phyloP scores from a whole-genome alignment of 2,113 vertebrate species.

The Chaetodon auriga region DNA sequence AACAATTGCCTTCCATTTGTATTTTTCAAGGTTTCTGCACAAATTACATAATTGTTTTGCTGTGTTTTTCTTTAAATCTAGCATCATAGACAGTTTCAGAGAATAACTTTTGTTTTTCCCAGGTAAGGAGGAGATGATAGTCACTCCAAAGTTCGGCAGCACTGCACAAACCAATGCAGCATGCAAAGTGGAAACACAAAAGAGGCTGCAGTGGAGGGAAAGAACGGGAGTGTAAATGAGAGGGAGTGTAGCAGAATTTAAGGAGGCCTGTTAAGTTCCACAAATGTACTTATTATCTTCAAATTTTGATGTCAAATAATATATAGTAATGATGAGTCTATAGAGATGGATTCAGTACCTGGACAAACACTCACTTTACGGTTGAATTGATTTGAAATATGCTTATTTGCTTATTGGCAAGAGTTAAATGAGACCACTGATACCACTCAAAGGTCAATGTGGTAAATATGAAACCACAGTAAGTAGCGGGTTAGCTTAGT shows the following conservation, averaged over 20 bases:
- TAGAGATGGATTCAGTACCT: neutral
- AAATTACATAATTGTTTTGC: neutral
- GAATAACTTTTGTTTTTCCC: neutral
- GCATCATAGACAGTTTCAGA: neutral
- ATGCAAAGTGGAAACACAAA: slow-evolving; percentile 60
- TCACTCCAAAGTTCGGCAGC: slow-evolving; percentile 29
- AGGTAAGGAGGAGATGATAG: neutral
- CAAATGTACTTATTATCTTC: neutral
- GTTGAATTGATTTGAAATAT: neutral
- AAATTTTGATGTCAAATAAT: neutral
- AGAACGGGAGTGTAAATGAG: slow-evolving; percentile 8
- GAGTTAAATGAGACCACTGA: too few species aligned
- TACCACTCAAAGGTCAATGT: too few species aligned
- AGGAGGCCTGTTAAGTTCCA: slow-evolving; percentile 55
- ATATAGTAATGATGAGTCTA: too few species aligned
- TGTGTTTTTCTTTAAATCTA: neutral
- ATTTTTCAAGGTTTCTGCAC: neutral
- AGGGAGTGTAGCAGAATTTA: slow-evolving; percentile 46
- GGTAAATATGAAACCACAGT: too few species aligned
- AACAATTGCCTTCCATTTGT: neutral
- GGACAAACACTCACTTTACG: neutral
- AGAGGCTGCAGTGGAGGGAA: slow-evolving; percentile 32
- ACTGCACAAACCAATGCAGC: slow-evolving; percentile 53
- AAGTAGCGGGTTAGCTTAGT: too few species aligned
- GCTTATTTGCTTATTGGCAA: neutral